Base-by-base conservation (phyloP, 1,140 invertebrate species). In the Sinonovacula constricta region DNA sequence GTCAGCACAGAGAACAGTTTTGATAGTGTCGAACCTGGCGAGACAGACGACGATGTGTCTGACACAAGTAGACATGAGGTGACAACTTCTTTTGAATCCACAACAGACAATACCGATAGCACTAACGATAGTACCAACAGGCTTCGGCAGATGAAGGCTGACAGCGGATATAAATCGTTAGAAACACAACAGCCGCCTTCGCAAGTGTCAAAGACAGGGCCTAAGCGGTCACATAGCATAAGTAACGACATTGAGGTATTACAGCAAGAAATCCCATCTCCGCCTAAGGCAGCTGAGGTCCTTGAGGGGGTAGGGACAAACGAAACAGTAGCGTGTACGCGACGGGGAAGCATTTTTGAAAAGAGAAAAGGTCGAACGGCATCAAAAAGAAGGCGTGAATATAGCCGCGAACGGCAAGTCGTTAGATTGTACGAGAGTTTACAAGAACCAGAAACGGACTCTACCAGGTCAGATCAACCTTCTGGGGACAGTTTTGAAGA, bases 111-210 rank as follows among this genome's bases (percentile, higher is more conserved):
- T 79, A 91, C 91, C 31, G 90, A 91, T 76, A 92, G 89, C 77
- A 90, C 88, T 24, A 90, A 86, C n/a, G 88, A 89, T 51, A 91
- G 90, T 76, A 89, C 85, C 15, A 87, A 87, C 67, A 87, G 88
- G 70, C 80, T 92, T 53, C 87, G 91, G 68, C 91, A 92, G 77
- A 92, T 92, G 90, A 91, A 92, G 81, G 89, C 90, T 1, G 93
- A 93, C 83, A 92, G 92, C 81, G 92, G 92, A 0, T 93, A 93
- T 82, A 91, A 92, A 79, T 93, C 92, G 33, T 80, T 93, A 77
- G 92, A 93, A 80, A 91, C 90, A 10, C 90, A 91, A 59, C 81
- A 81, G 28, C 84, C 83, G 15, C 62, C 77, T 0, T 51, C 36
- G 56, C 62, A 2, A 65, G 63, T 12, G 49, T 67, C 51, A 72